phyloP scores from a whole-genome alignment of 2,888 invertebrate species.

The Cephus pulcher region DNA sequence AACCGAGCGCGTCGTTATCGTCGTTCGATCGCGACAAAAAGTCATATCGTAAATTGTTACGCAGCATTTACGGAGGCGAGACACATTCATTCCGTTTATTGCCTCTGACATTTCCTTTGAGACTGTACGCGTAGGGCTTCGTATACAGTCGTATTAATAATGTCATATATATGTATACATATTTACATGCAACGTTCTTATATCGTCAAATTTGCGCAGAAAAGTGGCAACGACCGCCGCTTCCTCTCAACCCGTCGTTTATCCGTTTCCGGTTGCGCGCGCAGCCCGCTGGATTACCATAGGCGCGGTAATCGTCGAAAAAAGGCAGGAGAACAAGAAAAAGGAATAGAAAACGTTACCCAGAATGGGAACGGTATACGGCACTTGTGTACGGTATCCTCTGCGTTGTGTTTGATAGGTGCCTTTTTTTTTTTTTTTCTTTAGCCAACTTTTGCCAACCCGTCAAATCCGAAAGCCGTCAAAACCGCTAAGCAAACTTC shows the following conservation, averaged over 20 bases:
- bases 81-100: background rate
- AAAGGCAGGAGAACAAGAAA: background rate
- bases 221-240: slow-evolving; percentile 54
- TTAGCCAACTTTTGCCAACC: background rate
- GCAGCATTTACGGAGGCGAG: background rate
- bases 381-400: too few species aligned
- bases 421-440: too few species aligned
- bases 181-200: background rate
- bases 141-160: background rate
- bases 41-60: background rate
- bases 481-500: background rate
- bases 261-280: slow-evolving; percentile 41
- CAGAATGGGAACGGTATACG: background rate
- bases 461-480: background rate
- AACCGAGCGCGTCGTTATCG: background rate
- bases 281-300: background rate
- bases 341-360: background rate
- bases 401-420: background rate
- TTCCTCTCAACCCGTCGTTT: slow-evolving; percentile 44
- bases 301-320: background rate
- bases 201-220: slow-evolving; percentile 6
- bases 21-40: background rate
- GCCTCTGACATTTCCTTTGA: background rate
- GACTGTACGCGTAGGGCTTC: too few species aligned
- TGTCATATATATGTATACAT: too few species aligned